Base-by-base conservation (phyloP, 1,140 invertebrate genomes). In the Eumaeus atala region DNA sequence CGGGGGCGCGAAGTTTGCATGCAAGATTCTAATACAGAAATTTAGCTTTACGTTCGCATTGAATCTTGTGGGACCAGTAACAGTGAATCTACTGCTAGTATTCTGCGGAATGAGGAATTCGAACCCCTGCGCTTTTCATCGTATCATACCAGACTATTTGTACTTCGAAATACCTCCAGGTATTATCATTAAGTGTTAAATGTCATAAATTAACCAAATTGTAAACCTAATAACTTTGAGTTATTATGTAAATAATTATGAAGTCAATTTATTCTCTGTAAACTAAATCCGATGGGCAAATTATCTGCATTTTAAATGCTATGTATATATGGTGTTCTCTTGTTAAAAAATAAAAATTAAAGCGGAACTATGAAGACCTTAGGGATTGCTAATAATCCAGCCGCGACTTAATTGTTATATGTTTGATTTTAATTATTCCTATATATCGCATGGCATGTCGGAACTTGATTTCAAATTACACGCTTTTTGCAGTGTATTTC, bases 1-100 rank as follows among this genome's bases (percentile, higher is more conserved):
- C 72, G 92, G 95, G 53, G 93, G 95, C 62, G 95, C 93, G 47
- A 97, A 97, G 88, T 97, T 97, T 67, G 95, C 96, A 6, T 98
- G 97, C 88, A 98, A 98, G 87, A 97, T 98, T 65, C 91, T 97
- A 56, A 98, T 98, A 59, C 97, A 98, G 78, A 94, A 94, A 50
- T 97, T 98, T 87, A 97, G 96, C 68, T 98, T 97, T 74, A 95
- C 97, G 0, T 96, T 98, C 61, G 96, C 97, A 0, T 91, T 98
- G 0, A 96, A 93, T 74, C 90, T 98, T 28, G 95, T 95, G 0
- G 95, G 97, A 50, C 97, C 97, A 0, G 91, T 98, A 0, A 91
- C 93, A 0, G 92, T 98, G 21, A 96, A 95, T 0, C 70, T 98
- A n/a, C 79, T 97, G 37, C 96, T 97, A 57, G 90, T 93, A 1